These are phyloP conservation scores for Cairina moschata DNA, from an alignment of 2,113 vertebrate species.

Conservation along the genomic window DNA sequence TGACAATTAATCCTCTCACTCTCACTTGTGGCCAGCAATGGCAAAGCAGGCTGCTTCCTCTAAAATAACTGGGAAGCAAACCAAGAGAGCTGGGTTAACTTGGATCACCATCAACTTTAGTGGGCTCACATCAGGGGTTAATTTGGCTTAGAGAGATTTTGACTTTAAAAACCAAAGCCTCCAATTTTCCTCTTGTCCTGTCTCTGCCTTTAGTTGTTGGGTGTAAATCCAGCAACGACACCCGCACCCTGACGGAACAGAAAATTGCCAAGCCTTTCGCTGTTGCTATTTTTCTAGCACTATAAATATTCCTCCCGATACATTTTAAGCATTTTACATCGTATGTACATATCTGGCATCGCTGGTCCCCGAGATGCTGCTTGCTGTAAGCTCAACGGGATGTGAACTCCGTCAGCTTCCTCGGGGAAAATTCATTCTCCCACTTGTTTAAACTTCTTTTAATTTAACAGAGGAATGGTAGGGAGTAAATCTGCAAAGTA, in stretches of 20 bases:
- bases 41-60: not conserved
- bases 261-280: not conserved
- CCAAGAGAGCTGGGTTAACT: not conserved
- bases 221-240: not conserved
- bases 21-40: not conserved
- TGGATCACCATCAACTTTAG: not conserved
- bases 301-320: not conserved
- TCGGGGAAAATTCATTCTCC: not conserved
- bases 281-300: not conserved
- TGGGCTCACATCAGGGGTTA: not conserved
- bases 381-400: not conserved
- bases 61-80: not conserved
- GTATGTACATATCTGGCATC: not conserved
- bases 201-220: not conserved
- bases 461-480: not conserved
- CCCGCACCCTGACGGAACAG: not conserved
- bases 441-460: not conserved
- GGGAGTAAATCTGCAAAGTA: not conserved
- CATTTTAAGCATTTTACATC: not conserved
- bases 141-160: not conserved
- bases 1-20: not conserved
- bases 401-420: not conserved
- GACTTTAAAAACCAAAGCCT: not conserved
- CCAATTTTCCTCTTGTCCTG: not conserved
- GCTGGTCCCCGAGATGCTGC: not conserved